Evolutionary conservation across 1,140 invertebrate genomes (phyloP), one percentile per base, ranked within the genome.

Genomic region (Calycopis cecrops): DNA sequence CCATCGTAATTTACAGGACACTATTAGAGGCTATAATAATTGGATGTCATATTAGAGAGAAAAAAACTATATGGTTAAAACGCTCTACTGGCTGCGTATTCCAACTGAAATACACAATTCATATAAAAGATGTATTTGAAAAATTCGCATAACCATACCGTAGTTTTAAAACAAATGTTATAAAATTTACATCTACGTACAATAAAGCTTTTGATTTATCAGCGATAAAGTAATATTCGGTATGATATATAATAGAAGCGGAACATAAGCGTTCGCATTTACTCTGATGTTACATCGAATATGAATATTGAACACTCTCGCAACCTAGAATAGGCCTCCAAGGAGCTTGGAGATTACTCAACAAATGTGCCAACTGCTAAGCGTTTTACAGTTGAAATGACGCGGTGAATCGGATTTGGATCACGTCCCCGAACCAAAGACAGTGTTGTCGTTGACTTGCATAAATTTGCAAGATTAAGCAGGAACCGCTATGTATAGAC

Each of bases 381-480:
- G 69, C 75, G 75, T 79, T 82, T 82, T 85, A 85, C 69, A 67
- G 69, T 67, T 69, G 64, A 67, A 76, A 79, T 77, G 79, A 76
- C 72, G 70, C 73, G 71, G 64, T 52, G 66, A 85, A 82, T 82
- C 69, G 74, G 71, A 85, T 82, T 82, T 81, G 72, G 81, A 85
- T 85, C 81, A 82, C 79, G 77, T 83, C 65, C 67, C 75, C 66
- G 54, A 60, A 65, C 65, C 65, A 76, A 79, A 81, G 79, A 79
- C 76, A 73, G 76, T 77, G 75, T 72, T 76, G 77, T 76, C 69
- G 67, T 68, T 70, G 73, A 73, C 72, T 83, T 78, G 79, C 79
- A 82, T 83, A 83, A 80, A 80, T 85, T 85, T 85, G 76, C 79
- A 81, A 79, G 73, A 79, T 77, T 81, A 82, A 79, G 64, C 69